Base-by-base conservation (phyloP, 2,113 vertebrate genomes). In the Pseudorhombus dupliciocellatus region DNA sequence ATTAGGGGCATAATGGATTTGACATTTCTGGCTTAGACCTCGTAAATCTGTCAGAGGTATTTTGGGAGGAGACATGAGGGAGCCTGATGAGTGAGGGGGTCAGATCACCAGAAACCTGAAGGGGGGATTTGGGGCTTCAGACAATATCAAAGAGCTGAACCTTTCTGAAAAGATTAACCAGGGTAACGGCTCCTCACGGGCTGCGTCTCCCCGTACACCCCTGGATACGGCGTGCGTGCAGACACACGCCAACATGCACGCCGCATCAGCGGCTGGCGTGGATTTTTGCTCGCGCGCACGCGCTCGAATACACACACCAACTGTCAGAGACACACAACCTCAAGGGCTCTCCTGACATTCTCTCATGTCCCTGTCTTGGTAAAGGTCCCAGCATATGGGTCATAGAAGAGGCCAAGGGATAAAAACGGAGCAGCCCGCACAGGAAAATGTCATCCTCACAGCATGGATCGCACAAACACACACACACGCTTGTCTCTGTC, bases 281-380 rank as follows among this genome's bases (percentile, higher is more conserved):
- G 37, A 70, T 80, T 75, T 77, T 20, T 52, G 14, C 55, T 62
- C 31, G 12, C 4, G 20, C 6, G 40, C 40, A 48, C 46, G 9
- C 20, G 46, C 40, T 42, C 7, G 46, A 50, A 18, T 40, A 11
- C 61, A 31, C 37, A 52, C 63, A 21, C 51, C 22, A 28, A 18
- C 50, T 55, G 21, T 52, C 55, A 44, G 14, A 15, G 5, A 74
- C 18, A 57, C 61, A 46, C 73, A 72, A 50, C 84, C 84, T 86
- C 80, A 76, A 75, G 84, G 84, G 73, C 79, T 83, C 56, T 21
- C 37, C 64, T 91, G 89, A 90, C 90, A 88, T 92, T 92, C 86
- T 90, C 84, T 71, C 76, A 58, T 80, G 79, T 79, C 66, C 65
- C 79, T 70, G 56, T 66, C 75, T 40, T 57, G 63, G 71, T 84